Percentiles rank a stretch among this genome's conserved stretches.
Conservation (phyloP, 2,113 vertebrate species). For the Lamprotornis superbus region DNA sequence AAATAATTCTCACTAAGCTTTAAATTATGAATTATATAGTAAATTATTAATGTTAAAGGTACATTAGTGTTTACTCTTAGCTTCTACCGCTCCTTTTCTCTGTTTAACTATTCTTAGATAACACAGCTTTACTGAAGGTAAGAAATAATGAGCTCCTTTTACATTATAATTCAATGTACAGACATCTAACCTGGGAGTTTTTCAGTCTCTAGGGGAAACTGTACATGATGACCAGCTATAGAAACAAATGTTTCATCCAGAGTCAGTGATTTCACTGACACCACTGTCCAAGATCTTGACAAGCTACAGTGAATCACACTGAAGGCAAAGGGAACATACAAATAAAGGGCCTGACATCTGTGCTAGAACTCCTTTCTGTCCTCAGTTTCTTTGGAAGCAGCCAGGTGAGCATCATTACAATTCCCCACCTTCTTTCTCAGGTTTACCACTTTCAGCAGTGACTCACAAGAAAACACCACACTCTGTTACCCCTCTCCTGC, state of each 20-base stretch:
- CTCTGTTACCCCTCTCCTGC: not conserved
- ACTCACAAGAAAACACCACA: not conserved
- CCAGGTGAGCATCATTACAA: not conserved
- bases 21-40: conserved; percentile 23
- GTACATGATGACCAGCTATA: not conserved
- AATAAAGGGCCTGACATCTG: not conserved
- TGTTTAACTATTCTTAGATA: not conserved
- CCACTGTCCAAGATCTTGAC: not conserved
- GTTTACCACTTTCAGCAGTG: not conserved
- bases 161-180: not conserved
- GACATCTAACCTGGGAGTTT: not conserved
- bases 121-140: not conserved
- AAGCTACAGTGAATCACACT: not conserved
- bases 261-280: not conserved
- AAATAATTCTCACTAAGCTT: conserved; percentile 34
- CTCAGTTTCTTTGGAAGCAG: not conserved
- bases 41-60: conserved; percentile 43
- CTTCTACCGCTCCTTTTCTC: not conserved
- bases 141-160: not conserved
- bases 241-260: not conserved
- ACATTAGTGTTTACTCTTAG: not conserved
- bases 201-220: not conserved
- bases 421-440: not conserved
- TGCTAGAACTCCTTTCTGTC: not conserved
- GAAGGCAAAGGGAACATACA: not conserved